Evolutionary conservation across 2,888 invertebrate genomes (phyloP), one percentile per base, ranked within the genome.

Genomic region (Melinaea menophilus): DNA sequence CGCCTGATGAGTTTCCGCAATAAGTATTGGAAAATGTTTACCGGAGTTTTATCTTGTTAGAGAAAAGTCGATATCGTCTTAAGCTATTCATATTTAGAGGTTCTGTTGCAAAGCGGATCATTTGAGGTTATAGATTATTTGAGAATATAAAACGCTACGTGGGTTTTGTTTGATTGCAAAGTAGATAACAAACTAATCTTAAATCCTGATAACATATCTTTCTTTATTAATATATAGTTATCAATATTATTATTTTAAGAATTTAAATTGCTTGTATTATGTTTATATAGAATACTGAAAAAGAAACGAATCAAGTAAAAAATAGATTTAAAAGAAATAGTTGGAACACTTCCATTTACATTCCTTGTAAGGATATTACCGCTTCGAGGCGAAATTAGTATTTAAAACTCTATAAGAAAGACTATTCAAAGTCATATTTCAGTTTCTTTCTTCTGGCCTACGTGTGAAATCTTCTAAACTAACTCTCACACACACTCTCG

Each of bases 11-110:
- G 73, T 75, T 75, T 75, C 74, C 78, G 75, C 72, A 69, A 74
- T 76, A 69, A 81, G 79, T 85, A 85, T 85, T 79, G 81, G 82
- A 84, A 84, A 82, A 84, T 84, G 75, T 80, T 85, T 81, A 77
- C 79, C 71, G 68, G 71, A 69, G 71, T 73, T 79, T 78, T 79
- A 81, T 80, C 80, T 70, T 70, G 78, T 79, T 79, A 79, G 75
- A 59, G 59, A n/a, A 57, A 58, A 62, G 59, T 55, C 66, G 63
- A 62, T 64, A 60, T 60, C 55, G 56, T 37, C 46, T 63, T 51
- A 46, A 54, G 56, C 60, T 67, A n/a, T 66, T 64, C 58, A 63
- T 63, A 48, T 62, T 59, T 56, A 62, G 62, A 57, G 59, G 55
- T 55, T 55, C 46, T 58, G 34, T 41, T n/a, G n/a, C n/a, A n/a